phyloP scores from a whole-genome alignment of 2,888 invertebrate species.

The Lypha dubia region DNA sequence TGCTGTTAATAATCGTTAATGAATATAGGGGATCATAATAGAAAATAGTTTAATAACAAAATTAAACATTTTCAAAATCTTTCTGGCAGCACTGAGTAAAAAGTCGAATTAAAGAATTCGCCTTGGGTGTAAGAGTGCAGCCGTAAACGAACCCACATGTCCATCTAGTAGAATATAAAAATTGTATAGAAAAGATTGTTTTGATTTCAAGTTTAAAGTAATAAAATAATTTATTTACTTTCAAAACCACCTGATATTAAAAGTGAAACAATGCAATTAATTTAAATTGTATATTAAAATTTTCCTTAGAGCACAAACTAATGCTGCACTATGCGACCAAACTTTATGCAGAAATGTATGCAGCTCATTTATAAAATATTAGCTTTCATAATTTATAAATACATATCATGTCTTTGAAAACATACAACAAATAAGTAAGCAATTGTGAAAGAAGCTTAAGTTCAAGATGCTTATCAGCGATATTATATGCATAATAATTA shows the following conservation, averaged over 20 bases:
- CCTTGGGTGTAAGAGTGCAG: too few relatives aligned
- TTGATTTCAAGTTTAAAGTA: too few relatives aligned
- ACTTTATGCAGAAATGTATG: not conserved
- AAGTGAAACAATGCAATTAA: not conserved
- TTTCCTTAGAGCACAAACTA: not conserved
- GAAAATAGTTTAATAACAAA: too few relatives aligned
- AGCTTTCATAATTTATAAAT: constrained; percentile 69
- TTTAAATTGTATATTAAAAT: not conserved
- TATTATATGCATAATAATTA: constrained; percentile 72
- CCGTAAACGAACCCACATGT: too few relatives aligned
- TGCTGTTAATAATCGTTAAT: too few relatives aligned
- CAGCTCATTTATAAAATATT: constrained; percentile 63
- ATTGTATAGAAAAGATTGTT: too few relatives aligned
- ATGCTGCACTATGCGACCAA: not conserved
- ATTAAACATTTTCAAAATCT: too few relatives aligned
- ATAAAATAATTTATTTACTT: too few relatives aligned
- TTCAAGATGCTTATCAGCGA: constrained; percentile 67
- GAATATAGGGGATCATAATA: too few relatives aligned
- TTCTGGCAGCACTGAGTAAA: too few relatives aligned
- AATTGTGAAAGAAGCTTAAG: constrained; percentile 68
- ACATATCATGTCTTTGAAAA: constrained; percentile 57
- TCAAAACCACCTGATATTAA: not conserved
- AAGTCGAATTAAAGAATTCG: too few relatives aligned
- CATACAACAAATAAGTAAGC: constrained; percentile 26
- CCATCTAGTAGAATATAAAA: too few relatives aligned